These are phyloP conservation scores for Pygoscelis antarcticus DNA, from an alignment of 2,113 vertebrate species.

Conservation along the genomic window DNA sequence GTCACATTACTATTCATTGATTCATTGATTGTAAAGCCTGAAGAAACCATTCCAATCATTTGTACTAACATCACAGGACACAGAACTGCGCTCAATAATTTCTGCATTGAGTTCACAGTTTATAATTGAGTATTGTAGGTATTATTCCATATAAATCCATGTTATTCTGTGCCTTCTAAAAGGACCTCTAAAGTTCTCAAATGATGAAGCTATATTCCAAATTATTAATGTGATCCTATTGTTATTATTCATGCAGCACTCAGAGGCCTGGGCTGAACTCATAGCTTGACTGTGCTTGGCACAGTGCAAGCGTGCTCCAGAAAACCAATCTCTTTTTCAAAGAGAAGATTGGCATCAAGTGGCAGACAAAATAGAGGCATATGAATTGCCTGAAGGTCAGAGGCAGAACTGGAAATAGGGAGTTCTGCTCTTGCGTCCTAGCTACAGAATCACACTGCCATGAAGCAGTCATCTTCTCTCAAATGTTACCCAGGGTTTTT, in stretches of 20 bases:
- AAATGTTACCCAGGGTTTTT: not conserved
- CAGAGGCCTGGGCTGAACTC: not conserved
- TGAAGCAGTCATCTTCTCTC: not conserved
- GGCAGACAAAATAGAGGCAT: not conserved
- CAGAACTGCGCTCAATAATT: not conserved
- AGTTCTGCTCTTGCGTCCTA: not conserved
- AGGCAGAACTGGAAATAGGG: not conserved
- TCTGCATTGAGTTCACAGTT: not conserved
- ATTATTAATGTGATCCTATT: not conserved
- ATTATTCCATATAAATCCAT: not conserved
- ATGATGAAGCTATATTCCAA: not conserved
- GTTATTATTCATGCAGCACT: not conserved
- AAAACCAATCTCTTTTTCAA: not conserved
- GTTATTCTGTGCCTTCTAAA: not conserved
- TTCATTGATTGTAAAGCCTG: conserved; percentile 19
- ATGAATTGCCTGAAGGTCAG: not conserved
- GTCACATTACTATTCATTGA: not conserved
- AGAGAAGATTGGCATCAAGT: not conserved
- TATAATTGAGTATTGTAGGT: not conserved
- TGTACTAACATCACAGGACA: not conserved
- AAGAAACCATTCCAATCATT: not conserved
- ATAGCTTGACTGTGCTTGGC: not conserved
- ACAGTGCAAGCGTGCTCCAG: not conserved
- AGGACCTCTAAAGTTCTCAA: not conserved
- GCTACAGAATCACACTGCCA: not conserved